Percentiles rank a stretch among this genome's conserved stretches.
phyloP scores from a whole-genome alignment of 2,113 vertebrate species.

The Craseonycteris thonglongyai region DNA sequence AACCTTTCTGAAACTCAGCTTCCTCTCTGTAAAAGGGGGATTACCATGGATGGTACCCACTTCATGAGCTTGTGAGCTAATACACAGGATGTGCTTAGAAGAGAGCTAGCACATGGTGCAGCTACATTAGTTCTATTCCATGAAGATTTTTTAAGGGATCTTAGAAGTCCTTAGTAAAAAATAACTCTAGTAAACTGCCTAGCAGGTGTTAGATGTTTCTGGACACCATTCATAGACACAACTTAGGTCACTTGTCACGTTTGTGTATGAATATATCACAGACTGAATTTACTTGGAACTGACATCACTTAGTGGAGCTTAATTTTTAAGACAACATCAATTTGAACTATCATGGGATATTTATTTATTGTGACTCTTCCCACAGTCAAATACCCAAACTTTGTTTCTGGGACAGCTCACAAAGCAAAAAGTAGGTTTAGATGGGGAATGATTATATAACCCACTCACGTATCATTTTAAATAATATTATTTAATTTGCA shows the following conservation, averaged over 20 bases:
- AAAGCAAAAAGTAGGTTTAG: neutral
- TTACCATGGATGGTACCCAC: neutral
- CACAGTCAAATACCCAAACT: neutral
- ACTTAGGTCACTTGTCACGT: neutral
- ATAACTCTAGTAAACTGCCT: neutral
- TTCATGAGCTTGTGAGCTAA: neutral
- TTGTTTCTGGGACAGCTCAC: neutral
- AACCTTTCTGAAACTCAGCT: neutral
- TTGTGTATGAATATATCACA: neutral
- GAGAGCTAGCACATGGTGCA: neutral
- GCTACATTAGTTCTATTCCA: neutral
- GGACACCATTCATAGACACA: neutral
- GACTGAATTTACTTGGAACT: neutral
- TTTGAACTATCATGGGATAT: neutral
- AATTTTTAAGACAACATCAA: neutral
- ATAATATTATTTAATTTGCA: conserved; percentile 31
- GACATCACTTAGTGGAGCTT: neutral
- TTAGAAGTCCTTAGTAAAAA: neutral
- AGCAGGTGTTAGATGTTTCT: neutral
- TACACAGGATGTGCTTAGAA: neutral
- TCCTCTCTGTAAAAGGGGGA: neutral
- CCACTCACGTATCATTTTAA: conserved; percentile 1
- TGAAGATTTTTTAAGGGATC: neutral
- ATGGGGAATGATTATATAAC: neutral
- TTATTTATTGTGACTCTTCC: neutral